These are phyloP conservation scores for Hylia prasina DNA, from an alignment of 2,113 vertebrate genomes.

Conservation along the genomic window DNA sequence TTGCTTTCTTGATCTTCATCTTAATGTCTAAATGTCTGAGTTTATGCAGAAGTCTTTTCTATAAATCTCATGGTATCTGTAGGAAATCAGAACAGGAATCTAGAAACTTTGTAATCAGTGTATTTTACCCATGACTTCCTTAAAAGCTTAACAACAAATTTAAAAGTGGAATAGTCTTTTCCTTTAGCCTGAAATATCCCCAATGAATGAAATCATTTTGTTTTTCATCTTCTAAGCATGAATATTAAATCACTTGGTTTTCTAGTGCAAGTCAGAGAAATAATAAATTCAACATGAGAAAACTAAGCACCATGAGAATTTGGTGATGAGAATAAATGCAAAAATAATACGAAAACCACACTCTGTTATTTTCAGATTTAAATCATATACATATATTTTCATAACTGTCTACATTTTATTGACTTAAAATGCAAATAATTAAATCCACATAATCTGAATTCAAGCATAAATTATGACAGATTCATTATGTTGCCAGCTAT, in stretches of 20 bases:
- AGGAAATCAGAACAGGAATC: background rate
- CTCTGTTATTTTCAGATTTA: background rate
- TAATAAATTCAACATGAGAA: background rate
- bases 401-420: background rate
- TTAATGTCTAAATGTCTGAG: background rate
- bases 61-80: background rate
- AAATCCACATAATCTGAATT: background rate
- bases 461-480: background rate
- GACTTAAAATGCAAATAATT: background rate
- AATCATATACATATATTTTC: background rate
- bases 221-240: background rate
- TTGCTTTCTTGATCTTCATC: background rate
- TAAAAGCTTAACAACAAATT: background rate
- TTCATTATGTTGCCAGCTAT: background rate
- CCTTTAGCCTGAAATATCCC: background rate
- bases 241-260: background rate
- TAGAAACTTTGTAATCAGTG: background rate
- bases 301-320: background rate
- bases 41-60: background rate
- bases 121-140: background rate
- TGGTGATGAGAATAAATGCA: background rate
- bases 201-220: background rate
- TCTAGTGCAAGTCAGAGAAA: background rate
- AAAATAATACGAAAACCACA: background rate
- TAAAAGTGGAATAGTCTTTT: background rate